Percentiles rank a stretch among this genome's conserved stretches.
phyloP scores from a whole-genome alignment of 2,888 invertebrate genomes.

The Drosophila anomalata region DNA sequence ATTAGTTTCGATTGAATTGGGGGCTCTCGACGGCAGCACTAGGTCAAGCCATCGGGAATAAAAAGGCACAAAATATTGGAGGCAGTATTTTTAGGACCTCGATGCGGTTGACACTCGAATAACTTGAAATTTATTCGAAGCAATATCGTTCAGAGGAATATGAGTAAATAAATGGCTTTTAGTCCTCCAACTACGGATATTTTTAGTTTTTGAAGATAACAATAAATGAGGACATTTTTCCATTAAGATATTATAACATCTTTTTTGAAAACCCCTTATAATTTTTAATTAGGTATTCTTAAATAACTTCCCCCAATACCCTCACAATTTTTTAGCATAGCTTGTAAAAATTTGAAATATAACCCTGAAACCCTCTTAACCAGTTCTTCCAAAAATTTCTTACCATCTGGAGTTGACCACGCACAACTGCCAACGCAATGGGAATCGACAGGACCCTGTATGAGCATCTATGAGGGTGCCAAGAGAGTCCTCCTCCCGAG shows the following conservation, averaged over 20 bases:
- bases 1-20: conserved; percentile 48
- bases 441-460: conserved; percentile 51
- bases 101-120: background rate
- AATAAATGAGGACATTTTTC: background rate
- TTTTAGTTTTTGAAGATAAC: background rate
- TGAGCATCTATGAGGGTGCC: background rate
- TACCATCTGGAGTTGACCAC: conserved; percentile 26
- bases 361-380: background rate
- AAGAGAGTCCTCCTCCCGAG: conserved; percentile 1
- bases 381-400: conserved; percentile 1
- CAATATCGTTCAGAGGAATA: background rate
- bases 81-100: background rate
- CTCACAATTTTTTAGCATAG: background rate
- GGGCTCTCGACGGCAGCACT: conserved; percentile 31
- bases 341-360: background rate
- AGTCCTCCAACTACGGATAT: background rate
- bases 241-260: background rate
- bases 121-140: background rate
- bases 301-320: too few species aligned
- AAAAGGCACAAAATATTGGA: background rate
- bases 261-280: background rate
- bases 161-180: background rate
- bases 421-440: conserved; percentile 36
- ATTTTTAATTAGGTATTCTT: too few species aligned
- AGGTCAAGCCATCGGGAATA: conserved; percentile 48